Conservation (phyloP, 2,888 invertebrate species). For the Brenthis ino region DNA sequence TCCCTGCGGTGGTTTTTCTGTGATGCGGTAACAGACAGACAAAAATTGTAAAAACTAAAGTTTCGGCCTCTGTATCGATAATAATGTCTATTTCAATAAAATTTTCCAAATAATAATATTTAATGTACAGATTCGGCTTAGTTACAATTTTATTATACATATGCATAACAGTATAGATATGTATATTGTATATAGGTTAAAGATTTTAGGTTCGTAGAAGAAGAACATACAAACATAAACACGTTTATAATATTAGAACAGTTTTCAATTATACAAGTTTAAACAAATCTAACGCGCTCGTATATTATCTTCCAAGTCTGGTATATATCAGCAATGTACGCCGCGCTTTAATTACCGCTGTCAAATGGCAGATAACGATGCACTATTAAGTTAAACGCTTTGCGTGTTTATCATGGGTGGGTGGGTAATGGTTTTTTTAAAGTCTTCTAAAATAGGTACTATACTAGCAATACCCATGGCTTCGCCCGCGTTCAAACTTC, state of each 20-base stretch:
- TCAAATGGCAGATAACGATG: constrained; percentile 25
- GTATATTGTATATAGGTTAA: no score
- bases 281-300: not conserved
- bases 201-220: not conserved
- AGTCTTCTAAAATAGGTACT: not conserved
- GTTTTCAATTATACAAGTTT: not conserved
- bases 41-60: no score
- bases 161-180: no score
- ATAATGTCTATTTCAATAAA: no score
- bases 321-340: constrained; percentile 26
- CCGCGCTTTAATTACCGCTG: constrained; percentile 15
- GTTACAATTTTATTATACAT: no score
- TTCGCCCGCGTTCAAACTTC: no score
- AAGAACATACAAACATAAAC: not conserved
- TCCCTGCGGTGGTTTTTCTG: no score
- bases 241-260: not conserved
- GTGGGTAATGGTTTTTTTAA: not conserved
- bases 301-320: constrained; percentile 22
- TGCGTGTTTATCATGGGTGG: constrained; percentile 12
- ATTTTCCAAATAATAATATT: no score
- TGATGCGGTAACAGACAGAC: no score
- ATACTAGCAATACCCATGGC: no score
- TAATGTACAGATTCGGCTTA: no score
- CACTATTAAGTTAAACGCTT: constrained; percentile 30
- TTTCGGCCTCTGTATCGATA: no score